Base-by-base conservation (phyloP, 2,888 invertebrate species). In the Neuroscelio doddi region DNA sequence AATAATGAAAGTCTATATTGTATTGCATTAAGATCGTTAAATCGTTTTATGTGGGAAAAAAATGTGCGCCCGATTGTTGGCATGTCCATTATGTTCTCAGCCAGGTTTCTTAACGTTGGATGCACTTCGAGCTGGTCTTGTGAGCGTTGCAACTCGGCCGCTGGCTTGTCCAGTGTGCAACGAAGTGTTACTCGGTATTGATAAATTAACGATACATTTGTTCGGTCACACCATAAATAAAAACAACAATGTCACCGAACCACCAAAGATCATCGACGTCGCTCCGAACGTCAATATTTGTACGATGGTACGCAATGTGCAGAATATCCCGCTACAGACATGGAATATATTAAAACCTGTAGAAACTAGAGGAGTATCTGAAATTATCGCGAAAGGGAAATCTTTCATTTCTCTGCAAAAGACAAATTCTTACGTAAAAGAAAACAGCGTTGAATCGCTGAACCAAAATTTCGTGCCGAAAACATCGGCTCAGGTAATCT, bases 121-220 rank as follows among this genome's bases (percentile, higher is more conserved):
- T 78, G 86, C 90, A 10, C 85, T 94, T 69, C 88, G 92, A 78
- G 88, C 90, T 57, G 90, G 90, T 72, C 86, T 94, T 50, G 91
- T 94, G 64, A 89, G 88, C 76, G 92, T 92, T 32, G 92, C 93
- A 10, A 93, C 92, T 42, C 90, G 92, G 64, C 91, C 90, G 65
- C 86, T 94, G 71, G 81, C 88, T 50, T 94, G 94, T 80, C 94
- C 94, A 9, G 89, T 94, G 63, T 94, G 94, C 80, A 89, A 90
- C 75, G 93, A 93, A 76, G 86, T 90, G 71, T 86, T 94, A 14
- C 85, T 89, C 66, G 94, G 94, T 0, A 87, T 94, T 68, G 94
- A 94, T 82, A 94, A 94, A 85, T 86, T 94, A 46, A 94, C 94
- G 0, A 93, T 94, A 77, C 94, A 94, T 84, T 86, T 94, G 69